Evolutionary conservation across 2,797 vertebrate genomes (phyloP).

Genomic region (Schizothorax lantsangensis): DNA sequence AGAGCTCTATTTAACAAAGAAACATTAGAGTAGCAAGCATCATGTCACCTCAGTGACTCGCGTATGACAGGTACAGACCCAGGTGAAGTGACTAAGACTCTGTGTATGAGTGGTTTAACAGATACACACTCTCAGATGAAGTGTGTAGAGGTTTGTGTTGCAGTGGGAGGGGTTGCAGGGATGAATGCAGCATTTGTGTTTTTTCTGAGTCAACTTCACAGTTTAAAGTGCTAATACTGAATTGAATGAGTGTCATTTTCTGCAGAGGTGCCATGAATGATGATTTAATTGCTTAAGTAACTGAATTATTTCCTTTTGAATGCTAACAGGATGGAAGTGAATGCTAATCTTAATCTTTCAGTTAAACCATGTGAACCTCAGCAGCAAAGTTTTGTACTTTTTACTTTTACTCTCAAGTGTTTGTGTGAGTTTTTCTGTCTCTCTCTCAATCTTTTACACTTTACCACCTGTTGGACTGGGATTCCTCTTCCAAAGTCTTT

Average conservation of each 20-base stretch:
- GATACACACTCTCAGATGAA: slow-evolving; percentile 7
- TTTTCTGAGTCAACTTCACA: slow-evolving; percentile 27
- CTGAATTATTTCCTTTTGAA: not conserved
- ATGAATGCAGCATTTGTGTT: slow-evolving; percentile 14
- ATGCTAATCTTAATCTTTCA: not conserved
- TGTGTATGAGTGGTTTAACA: not conserved
- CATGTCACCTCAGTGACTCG: not conserved
- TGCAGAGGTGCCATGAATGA: not conserved
- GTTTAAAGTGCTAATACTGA: slow-evolving; percentile 17
- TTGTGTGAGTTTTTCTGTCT: not conserved
- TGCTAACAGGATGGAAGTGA: not conserved
- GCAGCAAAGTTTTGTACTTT: not conserved
- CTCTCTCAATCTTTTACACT: not conserved
- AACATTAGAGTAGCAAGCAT: not conserved
- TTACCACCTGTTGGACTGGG: not conserved
- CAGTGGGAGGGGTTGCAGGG: not conserved
- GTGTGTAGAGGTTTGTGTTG: not conserved
- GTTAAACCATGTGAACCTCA: not conserved
- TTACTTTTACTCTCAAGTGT: not conserved
- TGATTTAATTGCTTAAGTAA: slow-evolving; percentile 18
- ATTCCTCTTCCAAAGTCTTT: not conserved
- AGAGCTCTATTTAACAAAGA: not conserved
- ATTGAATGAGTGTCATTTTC: slow-evolving; percentile 24
- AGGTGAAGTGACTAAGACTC: slow-evolving; percentile 1
- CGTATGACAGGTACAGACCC: not conserved